These are phyloP conservation scores for Nephrotoma flavescens DNA, from an alignment of 2,888 invertebrate species.

Conservation along the genomic window DNA sequence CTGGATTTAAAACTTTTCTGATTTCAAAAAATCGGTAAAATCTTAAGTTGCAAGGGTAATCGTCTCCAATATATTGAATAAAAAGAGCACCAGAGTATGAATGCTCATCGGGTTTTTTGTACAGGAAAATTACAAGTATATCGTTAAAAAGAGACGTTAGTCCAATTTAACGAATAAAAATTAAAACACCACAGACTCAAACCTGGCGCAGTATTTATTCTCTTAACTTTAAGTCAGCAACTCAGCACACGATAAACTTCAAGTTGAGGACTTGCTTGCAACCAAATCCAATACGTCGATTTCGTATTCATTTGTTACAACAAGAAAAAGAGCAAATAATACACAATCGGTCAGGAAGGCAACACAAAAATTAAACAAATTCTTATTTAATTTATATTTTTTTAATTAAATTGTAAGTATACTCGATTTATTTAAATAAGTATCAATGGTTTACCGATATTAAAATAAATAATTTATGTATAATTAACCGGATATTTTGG, in stretches of 20 bases:
- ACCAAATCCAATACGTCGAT: not conserved
- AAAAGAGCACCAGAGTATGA: too few species aligned
- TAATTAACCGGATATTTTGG: not conserved
- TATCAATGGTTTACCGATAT: not conserved
- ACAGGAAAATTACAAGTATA: too few species aligned
- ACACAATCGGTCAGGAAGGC: not conserved
- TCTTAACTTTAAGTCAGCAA: not conserved
- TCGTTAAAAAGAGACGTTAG: too few species aligned
- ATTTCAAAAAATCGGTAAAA: too few species aligned
- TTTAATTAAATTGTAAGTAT: not conserved
- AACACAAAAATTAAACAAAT: not conserved
- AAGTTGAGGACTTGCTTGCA: not conserved
- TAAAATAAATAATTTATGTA: not conserved
- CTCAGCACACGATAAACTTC: not conserved
- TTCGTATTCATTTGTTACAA: not conserved
- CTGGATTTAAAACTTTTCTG: too few species aligned
- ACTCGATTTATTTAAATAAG: not conserved
- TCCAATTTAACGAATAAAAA: too few species aligned
- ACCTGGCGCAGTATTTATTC: not conserved
- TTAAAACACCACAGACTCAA: not conserved
- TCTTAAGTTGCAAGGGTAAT: too few species aligned
- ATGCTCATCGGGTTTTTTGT: too few species aligned
- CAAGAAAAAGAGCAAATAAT: not conserved
- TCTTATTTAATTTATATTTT: not conserved
- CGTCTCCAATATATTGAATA: too few species aligned